Evolutionary conservation across 2,797 vertebrate species (phyloP).

Genomic region (Cyclura pinguis): DNA sequence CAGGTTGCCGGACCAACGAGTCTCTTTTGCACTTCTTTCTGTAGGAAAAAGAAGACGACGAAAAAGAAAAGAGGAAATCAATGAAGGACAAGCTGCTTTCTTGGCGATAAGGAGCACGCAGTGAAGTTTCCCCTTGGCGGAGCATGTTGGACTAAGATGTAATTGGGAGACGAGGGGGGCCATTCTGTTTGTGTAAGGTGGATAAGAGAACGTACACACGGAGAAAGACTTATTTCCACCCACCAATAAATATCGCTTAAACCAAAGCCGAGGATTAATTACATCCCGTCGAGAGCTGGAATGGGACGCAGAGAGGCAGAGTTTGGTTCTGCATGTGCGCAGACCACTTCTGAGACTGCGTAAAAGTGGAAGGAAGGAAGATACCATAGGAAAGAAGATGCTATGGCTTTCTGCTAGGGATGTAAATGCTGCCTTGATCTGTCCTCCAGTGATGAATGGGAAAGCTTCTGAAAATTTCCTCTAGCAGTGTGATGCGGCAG

Average conservation of each 20-base stretch:
- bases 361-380: not conserved
- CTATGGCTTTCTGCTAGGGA: not conserved
- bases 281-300: not conserved
- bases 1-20: not conserved
- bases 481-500: too few species aligned
- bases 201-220: not conserved
- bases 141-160: not conserved
- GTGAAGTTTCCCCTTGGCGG: not conserved
- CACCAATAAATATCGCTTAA: not conserved
- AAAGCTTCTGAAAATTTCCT: too few species aligned
- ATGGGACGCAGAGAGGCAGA: not conserved
- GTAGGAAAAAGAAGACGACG: too few species aligned
- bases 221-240: not conserved
- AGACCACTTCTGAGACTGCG: not conserved
- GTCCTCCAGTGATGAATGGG: too few species aligned
- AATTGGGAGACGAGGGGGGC: not conserved
- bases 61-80: not conserved
- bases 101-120: conserved; percentile 15
- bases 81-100: not conserved
- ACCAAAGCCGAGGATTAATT: conserved; percentile 25
- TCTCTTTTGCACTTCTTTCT: fast-evolving
- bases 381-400: not conserved
- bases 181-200: not conserved
- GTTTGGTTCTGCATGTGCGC: not conserved
- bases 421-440: too few species aligned